Percentiles rank a stretch among this genome's conserved stretches.
These are phyloP conservation scores for Drosophila mayri DNA, from an alignment of 1,140 invertebrate genomes.

Conservation along the genomic window DNA sequence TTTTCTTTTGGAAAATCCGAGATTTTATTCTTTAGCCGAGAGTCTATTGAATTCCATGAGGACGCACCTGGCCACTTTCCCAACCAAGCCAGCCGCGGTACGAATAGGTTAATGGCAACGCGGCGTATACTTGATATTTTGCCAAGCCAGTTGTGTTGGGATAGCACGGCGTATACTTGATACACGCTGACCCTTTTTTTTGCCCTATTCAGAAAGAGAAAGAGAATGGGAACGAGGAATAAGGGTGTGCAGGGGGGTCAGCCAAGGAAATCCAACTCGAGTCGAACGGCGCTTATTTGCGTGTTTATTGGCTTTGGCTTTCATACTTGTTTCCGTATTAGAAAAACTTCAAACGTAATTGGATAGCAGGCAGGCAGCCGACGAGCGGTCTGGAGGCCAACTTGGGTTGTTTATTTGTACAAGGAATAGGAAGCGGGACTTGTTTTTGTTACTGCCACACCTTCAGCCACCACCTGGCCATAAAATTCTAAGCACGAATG, in stretches of 20 bases:
- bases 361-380: slow-evolving; percentile 49
- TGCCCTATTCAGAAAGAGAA: neutral
- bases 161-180: slow-evolving; percentile 50
- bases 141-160: slow-evolving; percentile 10
- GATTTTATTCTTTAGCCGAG: neutral
- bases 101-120: slow-evolving; percentile 2
- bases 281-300: slow-evolving; percentile 68
- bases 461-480: slow-evolving; percentile 57
- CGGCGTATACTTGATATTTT: slow-evolving; percentile 42
- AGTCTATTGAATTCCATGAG: neutral
- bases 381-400: slow-evolving; percentile 16
- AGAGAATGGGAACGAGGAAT: neutral
- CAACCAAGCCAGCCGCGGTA: neutral
- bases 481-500: slow-evolving; percentile 77
- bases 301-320: slow-evolving; percentile 71
- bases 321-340: slow-evolving; percentile 39
- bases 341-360: slow-evolving; percentile 75
- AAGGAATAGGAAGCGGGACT: slow-evolving; percentile 21
- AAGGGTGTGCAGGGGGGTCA: slow-evolving; percentile 5
- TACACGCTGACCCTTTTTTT: slow-evolving; percentile 38
- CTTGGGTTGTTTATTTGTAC: slow-evolving; percentile 42
- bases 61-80: slow-evolving; percentile 1
- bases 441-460: slow-evolving; percentile 51
- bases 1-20: neutral
- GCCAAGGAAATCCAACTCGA: slow-evolving; percentile 27